phyloP scores from a whole-genome alignment of 1,140 invertebrate genomes.

The Aphelinus atriplicis region DNA sequence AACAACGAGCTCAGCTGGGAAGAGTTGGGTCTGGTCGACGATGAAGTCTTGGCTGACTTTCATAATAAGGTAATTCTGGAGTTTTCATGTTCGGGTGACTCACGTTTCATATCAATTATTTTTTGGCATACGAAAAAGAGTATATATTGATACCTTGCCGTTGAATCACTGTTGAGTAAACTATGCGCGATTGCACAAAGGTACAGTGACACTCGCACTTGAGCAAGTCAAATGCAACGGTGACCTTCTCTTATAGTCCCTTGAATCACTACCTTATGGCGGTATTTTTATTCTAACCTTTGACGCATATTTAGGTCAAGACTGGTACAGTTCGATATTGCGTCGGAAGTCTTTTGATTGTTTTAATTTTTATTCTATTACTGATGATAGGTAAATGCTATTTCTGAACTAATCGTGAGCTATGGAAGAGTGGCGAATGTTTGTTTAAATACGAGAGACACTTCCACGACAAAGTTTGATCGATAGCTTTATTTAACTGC shows the following conservation, averaged over 20 bases:
- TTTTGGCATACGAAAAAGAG: no score
- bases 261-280: neutral
- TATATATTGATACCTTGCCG: no score
- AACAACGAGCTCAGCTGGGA: conserved; percentile 63
- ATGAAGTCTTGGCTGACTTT: conserved; percentile 65
- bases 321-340: no score
- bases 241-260: conserved; percentile 25
- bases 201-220: conserved; percentile 11
- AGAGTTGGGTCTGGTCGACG: conserved; percentile 66
- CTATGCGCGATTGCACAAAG: neutral
- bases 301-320: no score
- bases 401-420: no score
- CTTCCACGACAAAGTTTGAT: neutral
- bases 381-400: no score
- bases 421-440: no score
- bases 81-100: neutral
- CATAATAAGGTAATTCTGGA: conserved; percentile 65
- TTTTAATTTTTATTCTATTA: no score
- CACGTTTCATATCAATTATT: no score
- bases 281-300: no score
- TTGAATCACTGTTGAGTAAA: neutral
- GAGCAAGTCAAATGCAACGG: conserved; percentile 12
- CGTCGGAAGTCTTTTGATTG: no score
- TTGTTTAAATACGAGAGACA: no score
- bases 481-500: conserved; percentile 11